phyloP scores from a whole-genome alignment of 2,888 invertebrate species.

The Margaritifera margaritifera region DNA sequence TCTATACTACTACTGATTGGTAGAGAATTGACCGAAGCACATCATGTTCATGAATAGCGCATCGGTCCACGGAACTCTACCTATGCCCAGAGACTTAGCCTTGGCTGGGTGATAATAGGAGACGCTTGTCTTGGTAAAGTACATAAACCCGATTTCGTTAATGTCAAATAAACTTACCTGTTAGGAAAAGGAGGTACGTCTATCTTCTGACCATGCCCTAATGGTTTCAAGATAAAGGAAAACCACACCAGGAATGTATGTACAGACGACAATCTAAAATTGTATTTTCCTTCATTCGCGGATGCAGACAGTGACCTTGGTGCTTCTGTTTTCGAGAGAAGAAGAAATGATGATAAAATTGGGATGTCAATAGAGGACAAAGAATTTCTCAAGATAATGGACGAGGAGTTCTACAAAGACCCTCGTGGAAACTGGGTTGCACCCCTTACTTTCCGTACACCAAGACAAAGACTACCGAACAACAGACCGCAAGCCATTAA shows the following conservation, averaged over 20 bases:
- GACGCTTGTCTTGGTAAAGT: slow-evolving; percentile 21
- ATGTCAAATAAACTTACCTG: too few relatives aligned
- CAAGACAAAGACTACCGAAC: slow-evolving; percentile 18
- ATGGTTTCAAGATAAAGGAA: too few relatives aligned
- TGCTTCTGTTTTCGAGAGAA: too few relatives aligned
- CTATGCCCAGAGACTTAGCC: slow-evolving; percentile 13
- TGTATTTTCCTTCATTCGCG: too few relatives aligned
- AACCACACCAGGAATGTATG: too few relatives aligned
- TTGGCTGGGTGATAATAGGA: slow-evolving; percentile 23
- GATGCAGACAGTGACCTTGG: too few relatives aligned
- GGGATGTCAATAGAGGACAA: slow-evolving; percentile 14
- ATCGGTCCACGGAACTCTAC: slow-evolving; percentile 5
- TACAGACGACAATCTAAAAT: too few relatives aligned
- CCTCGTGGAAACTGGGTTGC: slow-evolving; percentile 24
- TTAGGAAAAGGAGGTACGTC: too few relatives aligned
- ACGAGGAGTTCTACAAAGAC: slow-evolving; percentile 14
- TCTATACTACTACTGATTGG: slow-evolving; percentile 14
- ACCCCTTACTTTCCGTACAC: slow-evolving; percentile 24
- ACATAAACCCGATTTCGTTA: slow-evolving; percentile 9
- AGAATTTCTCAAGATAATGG: slow-evolving; percentile 23
- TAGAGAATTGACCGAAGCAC: slow-evolving; percentile 21
- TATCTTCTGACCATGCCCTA: too few relatives aligned
- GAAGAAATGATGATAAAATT: too few relatives aligned
- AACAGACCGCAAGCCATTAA: slow-evolving; percentile 20
- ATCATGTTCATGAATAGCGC: slow-evolving; percentile 18